Conservation (phyloP, 2,888 invertebrate genomes). For the Ophonus ardosiacus region DNA sequence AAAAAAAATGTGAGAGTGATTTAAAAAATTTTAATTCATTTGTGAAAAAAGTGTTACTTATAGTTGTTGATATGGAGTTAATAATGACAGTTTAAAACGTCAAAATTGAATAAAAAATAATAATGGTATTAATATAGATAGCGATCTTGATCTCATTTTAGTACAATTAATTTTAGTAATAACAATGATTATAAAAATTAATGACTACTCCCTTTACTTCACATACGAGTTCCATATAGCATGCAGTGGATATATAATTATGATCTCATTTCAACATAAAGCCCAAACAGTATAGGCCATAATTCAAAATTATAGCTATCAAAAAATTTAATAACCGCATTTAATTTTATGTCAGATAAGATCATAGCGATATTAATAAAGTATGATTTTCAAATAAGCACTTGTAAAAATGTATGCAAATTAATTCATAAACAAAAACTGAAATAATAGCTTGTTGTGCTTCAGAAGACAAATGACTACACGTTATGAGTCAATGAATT, state of each 20-base stretch:
- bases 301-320: conserved; percentile 35
- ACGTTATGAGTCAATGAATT: conserved; percentile 41
- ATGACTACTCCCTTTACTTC: conserved; percentile 5
- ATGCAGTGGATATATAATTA: conserved; percentile 6
- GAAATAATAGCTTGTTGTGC: conserved; percentile 19
- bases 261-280: background rate
- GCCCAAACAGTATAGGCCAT: conserved; percentile 20
- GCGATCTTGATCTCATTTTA: conserved; percentile 11
- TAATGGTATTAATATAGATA: background rate
- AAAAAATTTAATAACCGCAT: conserved; percentile 36
- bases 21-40: too few species aligned
- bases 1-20: too few species aligned
- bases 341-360: conserved; percentile 24
- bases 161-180: conserved; percentile 1
- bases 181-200: conserved; percentile 29
- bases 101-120: background rate
- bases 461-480: conserved; percentile 41
- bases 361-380: conserved; percentile 41
- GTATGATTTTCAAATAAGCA: conserved; percentile 47
- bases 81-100: too few species aligned
- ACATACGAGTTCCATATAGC: background rate
- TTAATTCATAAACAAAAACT: conserved; percentile 34
- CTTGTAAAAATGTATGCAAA: conserved; percentile 47
- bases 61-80: too few species aligned
- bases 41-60: too few species aligned